Conservation (phyloP, 1,140 invertebrate species). For the Drosophila lowei region DNA sequence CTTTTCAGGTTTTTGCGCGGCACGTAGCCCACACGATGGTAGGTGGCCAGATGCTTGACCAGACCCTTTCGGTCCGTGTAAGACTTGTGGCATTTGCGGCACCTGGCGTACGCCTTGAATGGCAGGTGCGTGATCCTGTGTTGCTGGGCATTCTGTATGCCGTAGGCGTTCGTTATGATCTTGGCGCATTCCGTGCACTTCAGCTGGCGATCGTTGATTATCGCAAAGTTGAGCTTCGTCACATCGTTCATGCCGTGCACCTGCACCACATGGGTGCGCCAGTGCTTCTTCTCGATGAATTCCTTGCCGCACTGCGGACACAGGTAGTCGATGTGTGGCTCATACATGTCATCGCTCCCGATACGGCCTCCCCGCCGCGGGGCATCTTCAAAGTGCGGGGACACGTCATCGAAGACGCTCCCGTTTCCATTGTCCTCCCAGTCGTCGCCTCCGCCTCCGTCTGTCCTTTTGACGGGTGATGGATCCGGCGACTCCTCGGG, state of each 20-base stretch:
- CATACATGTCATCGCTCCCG: slow-evolving; percentile 64
- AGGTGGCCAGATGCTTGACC: slow-evolving; percentile 72
- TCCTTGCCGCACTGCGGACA: slow-evolving; percentile 76
- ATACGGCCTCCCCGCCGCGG: slow-evolving; percentile 63
- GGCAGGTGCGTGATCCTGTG: slow-evolving; percentile 76
- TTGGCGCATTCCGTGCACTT: slow-evolving; percentile 75
- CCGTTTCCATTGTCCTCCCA: slow-evolving; percentile 34
- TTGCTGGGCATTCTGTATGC: slow-evolving; percentile 79
- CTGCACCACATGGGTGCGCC: slow-evolving; percentile 73
- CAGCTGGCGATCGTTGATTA: slow-evolving; percentile 68
- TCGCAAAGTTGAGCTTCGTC: slow-evolving; percentile 65
- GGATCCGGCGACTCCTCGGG: slow-evolving; percentile 18
- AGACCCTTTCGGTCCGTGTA: slow-evolving; percentile 78
- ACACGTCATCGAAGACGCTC: slow-evolving; percentile 47
- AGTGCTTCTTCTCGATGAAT: slow-evolving; percentile 75
- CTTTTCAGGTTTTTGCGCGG: slow-evolving; percentile 15
- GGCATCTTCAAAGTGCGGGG: slow-evolving; percentile 48
- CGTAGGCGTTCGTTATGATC: slow-evolving; percentile 79
- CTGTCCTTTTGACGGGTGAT: background rate
- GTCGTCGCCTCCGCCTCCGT: slow-evolving; percentile 27
- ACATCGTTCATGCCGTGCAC: slow-evolving; percentile 71
- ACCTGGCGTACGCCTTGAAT: slow-evolving; percentile 70
- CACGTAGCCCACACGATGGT: slow-evolving; percentile 62
- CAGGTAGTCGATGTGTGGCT: slow-evolving; percentile 75
- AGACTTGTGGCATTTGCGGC: slow-evolving; percentile 70